Base-by-base conservation (phyloP, 2,797 vertebrate genomes). In the Bufotes viridis region DNA sequence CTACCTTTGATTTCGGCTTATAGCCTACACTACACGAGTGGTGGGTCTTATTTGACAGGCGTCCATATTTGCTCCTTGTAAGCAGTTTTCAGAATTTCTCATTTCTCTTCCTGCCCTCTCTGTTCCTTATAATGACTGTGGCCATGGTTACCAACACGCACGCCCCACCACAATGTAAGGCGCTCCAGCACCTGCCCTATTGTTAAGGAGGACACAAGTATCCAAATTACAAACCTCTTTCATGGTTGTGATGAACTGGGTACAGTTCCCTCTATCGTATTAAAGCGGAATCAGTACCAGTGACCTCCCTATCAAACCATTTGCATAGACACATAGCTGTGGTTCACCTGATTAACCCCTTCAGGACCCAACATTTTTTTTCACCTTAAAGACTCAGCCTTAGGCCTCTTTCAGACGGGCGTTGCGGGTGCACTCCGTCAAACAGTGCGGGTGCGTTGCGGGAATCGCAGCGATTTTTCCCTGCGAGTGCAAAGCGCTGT, bases 71-170 rank as follows among this genome's bases (percentile, higher is more conserved):
- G 79, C 79, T 65, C 18, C 65, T 61, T 65, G 79, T 81, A 24
- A 42, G 79, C 29, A 49, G 60, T n/a, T 81, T 65, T 65, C 34
- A 63, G 29, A 81, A 63, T 34, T 81, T 49, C 58, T 49, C 78
- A 61, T 81, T 63, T 81, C 76, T 78, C 2, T 17, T 65, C 11
- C 26, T 34, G 18, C 57, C 15, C 42, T 58, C 55, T 29, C 55
- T 58, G 7, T 34, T 42, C 13, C 22, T 55, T 81, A n/a, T 81
- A 63, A 81, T 81, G 29, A n/a, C 13, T 22, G 79, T 81, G 79
- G 60, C 58, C 79, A 81, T 81, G 79, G 79, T 81, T 81, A 81
- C 79, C 58, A 49, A 26, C 79, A 81, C 22, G 60, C 34, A 49
- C 79, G 17, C 26, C 29, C 18, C 24, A 9, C 79, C 11, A 42